These are phyloP conservation scores for Falco berigora DNA, from an alignment of 2,797 vertebrate species.

Conservation along the genomic window DNA sequence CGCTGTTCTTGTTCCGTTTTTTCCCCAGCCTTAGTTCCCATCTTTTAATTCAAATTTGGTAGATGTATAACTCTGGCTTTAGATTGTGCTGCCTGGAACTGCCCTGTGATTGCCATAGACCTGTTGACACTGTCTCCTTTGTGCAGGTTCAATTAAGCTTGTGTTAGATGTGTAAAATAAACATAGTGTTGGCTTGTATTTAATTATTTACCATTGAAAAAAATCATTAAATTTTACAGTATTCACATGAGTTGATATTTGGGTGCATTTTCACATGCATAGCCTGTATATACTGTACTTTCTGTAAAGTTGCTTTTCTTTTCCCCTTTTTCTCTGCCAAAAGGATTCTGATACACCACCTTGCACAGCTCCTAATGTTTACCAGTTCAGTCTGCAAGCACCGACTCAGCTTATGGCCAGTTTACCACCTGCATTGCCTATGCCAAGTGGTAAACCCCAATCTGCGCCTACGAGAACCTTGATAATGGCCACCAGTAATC, in stretches of 20 bases:
- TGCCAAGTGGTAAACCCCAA: conserved; percentile 80
- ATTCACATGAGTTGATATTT: conserved; percentile 10
- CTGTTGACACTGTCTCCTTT: background rate
- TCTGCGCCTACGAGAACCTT: conserved; percentile 71
- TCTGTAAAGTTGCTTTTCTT: conserved; percentile 39
- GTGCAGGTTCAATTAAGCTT: background rate
- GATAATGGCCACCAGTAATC: conserved; percentile 82
- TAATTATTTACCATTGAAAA: background rate
- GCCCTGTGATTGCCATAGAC: background rate
- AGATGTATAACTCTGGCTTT: background rate
- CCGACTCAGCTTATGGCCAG: conserved; percentile 77
- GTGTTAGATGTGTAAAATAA: background rate
- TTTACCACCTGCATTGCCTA: conserved; percentile 79
- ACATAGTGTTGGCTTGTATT: background rate
- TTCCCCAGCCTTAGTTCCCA: background rate
- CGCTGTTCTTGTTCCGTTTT: background rate
- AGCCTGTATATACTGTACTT: conserved; percentile 27
- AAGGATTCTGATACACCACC: conserved; percentile 94
- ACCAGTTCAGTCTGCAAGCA: conserved; percentile 82
- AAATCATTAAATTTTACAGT: background rate
- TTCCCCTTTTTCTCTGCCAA: conserved; percentile 51
- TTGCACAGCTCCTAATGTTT: conserved; percentile 78
- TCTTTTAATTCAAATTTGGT: background rate
- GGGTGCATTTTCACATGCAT: conserved; percentile 41
- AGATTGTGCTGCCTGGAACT: background rate